Base-by-base conservation (phyloP, 92 coral and sea anemone genomes). In the Siderastrea siderea region DNA sequence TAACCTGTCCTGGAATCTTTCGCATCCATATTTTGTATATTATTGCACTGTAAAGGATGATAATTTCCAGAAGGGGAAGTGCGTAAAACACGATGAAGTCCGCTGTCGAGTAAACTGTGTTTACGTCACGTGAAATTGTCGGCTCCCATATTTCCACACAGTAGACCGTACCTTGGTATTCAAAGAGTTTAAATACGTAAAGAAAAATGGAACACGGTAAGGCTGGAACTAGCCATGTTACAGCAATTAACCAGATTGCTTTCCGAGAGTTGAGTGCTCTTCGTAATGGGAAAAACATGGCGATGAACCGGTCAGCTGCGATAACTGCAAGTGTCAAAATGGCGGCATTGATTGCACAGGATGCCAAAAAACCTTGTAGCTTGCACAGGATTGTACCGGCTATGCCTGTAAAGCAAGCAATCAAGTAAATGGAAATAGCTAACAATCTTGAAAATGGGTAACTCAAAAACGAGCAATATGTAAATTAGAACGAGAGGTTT, bases 221-320 rank as follows among this genome's bases (percentile, higher is more conserved):
- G 10, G 89, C 91, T 2, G 91, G 91, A 14, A 47, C 53, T 7
- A 90, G 79, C 63, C 92, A 73, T 12, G 72, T 26, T 8, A 50
- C 68, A 12, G 85, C 84, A 44, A 93, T 55, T 15, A 87, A 15
- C 90, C 90, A 78, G n/a, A 84, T 82, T 15, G 81, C 73, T 45
- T 43, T 74, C 15, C 83, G 86, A 52, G 76, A 45, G 60, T 45
- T 13, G 64, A 86, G 74, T 81, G 87, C 53, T 87, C 60, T 61
- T 67, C 83, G 38, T 83, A 75, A 16, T 81, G 96, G 96, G 48
- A 90, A 74, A 38, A 77, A 89, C n/a, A 93, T 83, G 52, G 93
- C 96, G 52, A 88, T 83, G 68, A 89, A 93, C 6, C 96, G 64
- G 69, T 93, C 96, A 43, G 91, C 83, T 4, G 96, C 93, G 12